These are phyloP conservation scores for cattle (Bos taurus) DNA, from an alignment of 2,113 vertebrate genomes.

Conservation along the genomic window DNA sequence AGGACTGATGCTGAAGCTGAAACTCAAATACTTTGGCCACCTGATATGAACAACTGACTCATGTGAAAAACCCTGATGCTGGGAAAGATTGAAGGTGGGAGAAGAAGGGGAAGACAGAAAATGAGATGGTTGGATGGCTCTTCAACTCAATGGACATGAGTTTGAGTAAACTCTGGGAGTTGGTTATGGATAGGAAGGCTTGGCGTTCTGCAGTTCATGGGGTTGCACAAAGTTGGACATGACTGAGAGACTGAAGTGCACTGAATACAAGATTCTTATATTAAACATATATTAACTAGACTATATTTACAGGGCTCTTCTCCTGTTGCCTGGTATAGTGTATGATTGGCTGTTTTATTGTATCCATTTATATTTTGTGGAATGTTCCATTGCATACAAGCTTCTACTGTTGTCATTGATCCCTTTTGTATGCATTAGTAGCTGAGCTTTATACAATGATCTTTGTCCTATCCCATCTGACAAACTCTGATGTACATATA, in stretches of 20 bases:
- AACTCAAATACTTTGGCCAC: neutral
- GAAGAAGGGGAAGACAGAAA: neutral
- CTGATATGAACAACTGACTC: neutral
- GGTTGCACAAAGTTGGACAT: accelerated
- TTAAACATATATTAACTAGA: neutral
- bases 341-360: neutral
- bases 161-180: accelerated
- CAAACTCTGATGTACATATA: neutral
- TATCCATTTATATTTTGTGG: neutral
- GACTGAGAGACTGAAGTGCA: neutral
- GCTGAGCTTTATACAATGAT: neutral
- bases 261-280: neutral
- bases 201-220: neutral
- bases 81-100: neutral
- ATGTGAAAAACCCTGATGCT: neutral
- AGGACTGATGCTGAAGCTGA: neutral
- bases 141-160: neutral
- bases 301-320: neutral
- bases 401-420: neutral
- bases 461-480: neutral
- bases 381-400: neutral
- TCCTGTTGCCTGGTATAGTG: neutral
- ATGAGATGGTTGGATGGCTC: neutral
- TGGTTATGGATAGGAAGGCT: neutral
- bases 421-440: neutral